Evolutionary conservation across 2,797 vertebrate species (phyloP).

Genomic region (Rhabdomys pumilio): DNA sequence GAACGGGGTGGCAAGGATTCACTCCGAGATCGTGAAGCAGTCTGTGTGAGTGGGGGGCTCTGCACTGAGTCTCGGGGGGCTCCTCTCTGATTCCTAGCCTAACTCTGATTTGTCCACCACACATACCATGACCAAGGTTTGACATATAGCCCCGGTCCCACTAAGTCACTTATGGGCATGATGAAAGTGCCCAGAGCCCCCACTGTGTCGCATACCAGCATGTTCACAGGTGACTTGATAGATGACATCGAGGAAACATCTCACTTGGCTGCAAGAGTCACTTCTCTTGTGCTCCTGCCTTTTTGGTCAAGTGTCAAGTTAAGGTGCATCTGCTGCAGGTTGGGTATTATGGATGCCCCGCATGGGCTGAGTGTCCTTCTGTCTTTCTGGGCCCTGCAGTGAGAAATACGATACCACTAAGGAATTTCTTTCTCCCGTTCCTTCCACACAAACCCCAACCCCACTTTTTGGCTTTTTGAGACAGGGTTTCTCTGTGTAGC

Average conservation of each 20-base stretch:
- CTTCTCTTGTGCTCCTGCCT: background rate
- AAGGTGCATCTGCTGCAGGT: too few species aligned
- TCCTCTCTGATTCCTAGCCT: background rate
- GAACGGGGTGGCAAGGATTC: slow-evolving; percentile 93
- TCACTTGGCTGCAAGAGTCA: background rate
- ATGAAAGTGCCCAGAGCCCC: background rate
- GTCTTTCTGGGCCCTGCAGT: background rate
- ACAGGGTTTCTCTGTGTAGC: background rate
- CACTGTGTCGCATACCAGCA: background rate
- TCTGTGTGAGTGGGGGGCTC: slow-evolving; percentile 90
- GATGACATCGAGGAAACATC: background rate
- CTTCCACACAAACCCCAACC: too few species aligned
- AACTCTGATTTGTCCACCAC: background rate
- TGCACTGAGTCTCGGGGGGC: background rate
- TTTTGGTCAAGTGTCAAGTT: background rate
- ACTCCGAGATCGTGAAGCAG: slow-evolving; percentile 92
- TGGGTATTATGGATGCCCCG: background rate
- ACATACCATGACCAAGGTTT: too few species aligned
- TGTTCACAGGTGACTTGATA: background rate
- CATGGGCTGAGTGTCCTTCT: too few species aligned
- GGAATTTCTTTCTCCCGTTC: background rate
- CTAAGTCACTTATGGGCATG: background rate
- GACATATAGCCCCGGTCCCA: background rate
- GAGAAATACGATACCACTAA: background rate
- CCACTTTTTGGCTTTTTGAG: background rate